Evolutionary conservation across 30 jellyfish, hydroid and myxozoan genomes (phyloP).

Genomic region (Rhopilema esculentum): DNA sequence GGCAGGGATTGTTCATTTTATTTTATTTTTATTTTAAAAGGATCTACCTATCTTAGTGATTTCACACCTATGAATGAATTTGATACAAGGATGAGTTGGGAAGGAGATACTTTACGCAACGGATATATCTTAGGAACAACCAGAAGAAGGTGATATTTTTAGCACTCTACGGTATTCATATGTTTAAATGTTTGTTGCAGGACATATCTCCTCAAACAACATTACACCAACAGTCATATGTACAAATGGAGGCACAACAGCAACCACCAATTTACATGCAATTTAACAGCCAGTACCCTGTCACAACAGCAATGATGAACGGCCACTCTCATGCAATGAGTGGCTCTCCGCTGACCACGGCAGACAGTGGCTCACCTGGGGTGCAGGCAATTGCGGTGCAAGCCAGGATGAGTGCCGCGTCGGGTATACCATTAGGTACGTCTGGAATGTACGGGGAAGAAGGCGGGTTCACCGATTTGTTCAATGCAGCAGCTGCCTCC

Average conservation of each 20-base stretch:
- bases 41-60: too few species aligned
- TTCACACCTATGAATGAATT: too few species aligned
- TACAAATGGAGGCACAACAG: conserved; percentile 57
- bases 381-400: conserved; percentile 27
- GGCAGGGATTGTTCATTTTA: too few species aligned
- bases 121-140: too few species aligned
- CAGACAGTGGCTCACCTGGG: conserved; percentile 9
- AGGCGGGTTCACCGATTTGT: conserved; percentile 65
- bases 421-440: conserved; percentile 28
- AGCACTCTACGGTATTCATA: too few species aligned
- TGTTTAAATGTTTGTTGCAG: conserved; percentile 1
- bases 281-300: conserved; percentile 57
- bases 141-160: too few species aligned
- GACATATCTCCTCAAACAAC: conserved; percentile 16
- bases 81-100: too few species aligned
- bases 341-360: conserved; percentile 28
- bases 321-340: conserved; percentile 59
- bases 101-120: too few species aligned
- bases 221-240: conserved; percentile 30
- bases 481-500: conserved; percentile 63
- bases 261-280: conserved; percentile 53
- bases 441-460: conserved; percentile 69
- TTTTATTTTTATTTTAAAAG: too few species aligned
- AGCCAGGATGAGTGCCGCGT: conserved; percentile 48
- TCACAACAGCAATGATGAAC: conserved; percentile 48